Evolutionary conservation across 2,888 invertebrate genomes (phyloP), one percentile per base, ranked within the genome.

Genomic region (Blomia tropicalis): DNA sequence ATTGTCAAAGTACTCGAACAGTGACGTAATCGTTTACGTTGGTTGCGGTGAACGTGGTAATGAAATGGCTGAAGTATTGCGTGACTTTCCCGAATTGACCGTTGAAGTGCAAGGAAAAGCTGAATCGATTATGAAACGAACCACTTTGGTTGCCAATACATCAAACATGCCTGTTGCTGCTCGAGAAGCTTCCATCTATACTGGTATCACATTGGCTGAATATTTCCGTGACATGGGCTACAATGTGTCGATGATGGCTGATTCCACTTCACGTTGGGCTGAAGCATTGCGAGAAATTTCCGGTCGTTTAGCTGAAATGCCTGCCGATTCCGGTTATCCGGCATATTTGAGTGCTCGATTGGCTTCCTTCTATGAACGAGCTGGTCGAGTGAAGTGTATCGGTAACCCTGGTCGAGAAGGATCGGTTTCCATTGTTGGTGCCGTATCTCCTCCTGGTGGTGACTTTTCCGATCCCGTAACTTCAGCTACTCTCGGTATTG

Each of bases 121-220:
- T 43, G 98, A 96, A 75, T 93, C 95, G 69, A 99, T 99, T 77
- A 99, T 99, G 98, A 96, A 95, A 79, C 85, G 98, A 76, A 99
- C 98, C 2, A 89, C 95, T 41, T 80, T 99, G 65, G 98, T 99
- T 23, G 98, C 98, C 72, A 99, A 99, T 78, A 99, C 98, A 31
- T 98, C 96, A 68, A 99, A 99, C 87, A 99, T 99, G 98, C 98
- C 98, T 73, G 98, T 99, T 67, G 98, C 98, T 71, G 98, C 98
- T 76, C 85, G 98, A 76, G 98, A 98, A 78, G 98, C 98, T 66
- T 98, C 96, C 74, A 99, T 98, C 75, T 98, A 98, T 77, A 98
- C 98, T 66, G 92, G 78, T 74, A 99, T 99, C 77, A 99, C 98
- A 0, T 79, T 98, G n/a, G 93, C 96, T 29, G 98, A 99, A 77